Evolutionary conservation across 2,113 vertebrate genomes (phyloP).

Genomic region (Pantherophis guttatus): DNA sequence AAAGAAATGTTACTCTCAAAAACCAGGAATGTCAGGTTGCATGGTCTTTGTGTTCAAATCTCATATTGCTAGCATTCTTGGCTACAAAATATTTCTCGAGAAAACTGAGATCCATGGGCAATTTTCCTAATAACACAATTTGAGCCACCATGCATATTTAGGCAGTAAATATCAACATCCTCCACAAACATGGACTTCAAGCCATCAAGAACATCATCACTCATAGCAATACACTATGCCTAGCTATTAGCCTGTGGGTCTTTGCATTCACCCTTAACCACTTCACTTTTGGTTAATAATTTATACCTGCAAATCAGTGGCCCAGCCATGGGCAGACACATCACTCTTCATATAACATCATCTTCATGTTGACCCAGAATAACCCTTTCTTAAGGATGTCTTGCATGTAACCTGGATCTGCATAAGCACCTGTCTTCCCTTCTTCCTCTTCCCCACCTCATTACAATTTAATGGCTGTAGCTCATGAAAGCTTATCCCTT

Average conservation of each 20-base stretch:
- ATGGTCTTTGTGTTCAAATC: not conserved
- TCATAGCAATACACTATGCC: not conserved
- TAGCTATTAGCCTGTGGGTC: not conserved
- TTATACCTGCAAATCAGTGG: not conserved
- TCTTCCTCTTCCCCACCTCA: not conserved
- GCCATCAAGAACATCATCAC: not conserved
- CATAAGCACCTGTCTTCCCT: not conserved
- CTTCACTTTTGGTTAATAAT: not conserved
- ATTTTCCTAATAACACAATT: not conserved
- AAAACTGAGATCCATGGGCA: not conserved
- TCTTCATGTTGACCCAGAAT: not conserved
- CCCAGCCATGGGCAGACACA: not conserved
- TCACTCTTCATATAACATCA: not conserved
- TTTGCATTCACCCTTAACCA: not conserved
- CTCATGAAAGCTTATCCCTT: not conserved
- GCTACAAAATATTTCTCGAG: not conserved
- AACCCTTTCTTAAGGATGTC: not conserved
- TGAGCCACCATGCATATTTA: not conserved
- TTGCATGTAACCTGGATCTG: not conserved
- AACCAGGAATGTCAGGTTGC: not conserved
- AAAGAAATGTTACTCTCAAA: not conserved
- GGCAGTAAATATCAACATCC: not conserved
- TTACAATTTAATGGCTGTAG: not conserved
- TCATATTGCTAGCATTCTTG: not conserved
- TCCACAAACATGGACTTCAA: not conserved